Evolutionary conservation across 2,888 invertebrate genomes (phyloP), one percentile per base, ranked within the genome.

Genomic region (Rhaphigaster nebulosa): DNA sequence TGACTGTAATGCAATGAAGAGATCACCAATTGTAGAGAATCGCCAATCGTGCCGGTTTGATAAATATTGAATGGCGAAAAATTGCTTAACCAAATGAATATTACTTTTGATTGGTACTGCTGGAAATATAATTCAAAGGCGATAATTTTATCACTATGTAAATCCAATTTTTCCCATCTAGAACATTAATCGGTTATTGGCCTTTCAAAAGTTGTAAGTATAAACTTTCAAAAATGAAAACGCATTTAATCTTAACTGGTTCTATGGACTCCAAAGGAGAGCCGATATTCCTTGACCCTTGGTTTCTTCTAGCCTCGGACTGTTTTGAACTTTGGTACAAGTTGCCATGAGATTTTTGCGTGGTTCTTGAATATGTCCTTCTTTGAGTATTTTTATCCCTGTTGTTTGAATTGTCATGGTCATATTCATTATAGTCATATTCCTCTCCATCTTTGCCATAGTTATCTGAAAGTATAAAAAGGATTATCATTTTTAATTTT

Each of bases 191-290:
- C 1, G 10, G 4, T 56, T 23, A 26, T 70, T 34, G 34, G 23
- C 10, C n/a, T 8, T 12, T 15, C 10, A 89, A 56, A 88, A 23
- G 41, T 52, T n/a, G 5, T 34, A 26, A 41, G 34, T 10, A 26
- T 45, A 90, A 29, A n/a, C 2, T 87, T 90, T 50, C 15, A 6
- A 29, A n/a, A 87, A 89, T 60, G 29, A 88, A 38, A 29, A 70
- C 2, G 13, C 38, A 20, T 60, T 15, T 87, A 38, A 65, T 88
- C 91, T 91, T 92, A 84, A 92, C 92, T 80, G 92, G 90, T 60
- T 92, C 92, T 29, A 92, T 91, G n/a, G 92, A 92, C 88, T 96
- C 95, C 6, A 96, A 95, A 87, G 94, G 94, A n/a, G 94, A 94
- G 20, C 94, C 94, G 92, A 94, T 88, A 54, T 88, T 91, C 29